Evolutionary conservation across 1,140 invertebrate genomes (phyloP).

Genomic region (Magallana ariakensis): DNA sequence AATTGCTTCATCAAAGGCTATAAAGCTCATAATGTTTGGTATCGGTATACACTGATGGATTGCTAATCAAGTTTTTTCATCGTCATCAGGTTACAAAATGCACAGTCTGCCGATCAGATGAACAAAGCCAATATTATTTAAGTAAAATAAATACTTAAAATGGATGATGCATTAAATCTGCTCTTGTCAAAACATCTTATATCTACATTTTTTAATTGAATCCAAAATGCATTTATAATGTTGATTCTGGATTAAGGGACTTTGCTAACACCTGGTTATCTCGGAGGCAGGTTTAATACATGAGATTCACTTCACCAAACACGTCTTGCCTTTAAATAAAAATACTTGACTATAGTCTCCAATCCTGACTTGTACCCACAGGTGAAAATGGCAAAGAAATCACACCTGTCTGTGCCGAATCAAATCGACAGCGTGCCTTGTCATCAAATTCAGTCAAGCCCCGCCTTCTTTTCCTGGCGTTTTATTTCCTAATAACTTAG

Average conservation of each 20-base stretch:
- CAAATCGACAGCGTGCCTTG: constrained; percentile 17
- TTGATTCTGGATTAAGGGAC: not conserved
- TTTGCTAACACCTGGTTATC: constrained; percentile 4
- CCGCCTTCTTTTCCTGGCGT: not conserved
- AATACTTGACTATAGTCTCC: not conserved
- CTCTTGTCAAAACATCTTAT: not conserved
- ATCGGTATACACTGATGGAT: not conserved
- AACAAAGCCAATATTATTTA: too few relatives aligned
- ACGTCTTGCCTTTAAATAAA: not conserved
- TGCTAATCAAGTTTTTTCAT: not conserved
- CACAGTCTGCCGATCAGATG: too few relatives aligned
- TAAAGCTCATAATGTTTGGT: not conserved
- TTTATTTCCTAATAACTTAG: constrained; percentile 35
- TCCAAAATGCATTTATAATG: not conserved
- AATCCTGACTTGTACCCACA: constrained; percentile 14
- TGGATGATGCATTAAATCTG: too few relatives aligned
- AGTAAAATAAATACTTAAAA: too few relatives aligned
- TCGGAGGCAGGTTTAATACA: not conserved
- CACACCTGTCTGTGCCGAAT: constrained; percentile 19
- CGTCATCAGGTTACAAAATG: not conserved
- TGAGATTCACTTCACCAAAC: not conserved
- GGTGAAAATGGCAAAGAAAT: constrained; percentile 30
- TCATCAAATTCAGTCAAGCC: constrained; percentile 33
- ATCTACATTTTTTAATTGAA: not conserved
- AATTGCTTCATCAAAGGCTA: not conserved